Percentiles rank a stretch among this genome's conserved stretches.
Conservation (phyloP, 2,888 invertebrate genomes). For the Dasypolia templi region DNA sequence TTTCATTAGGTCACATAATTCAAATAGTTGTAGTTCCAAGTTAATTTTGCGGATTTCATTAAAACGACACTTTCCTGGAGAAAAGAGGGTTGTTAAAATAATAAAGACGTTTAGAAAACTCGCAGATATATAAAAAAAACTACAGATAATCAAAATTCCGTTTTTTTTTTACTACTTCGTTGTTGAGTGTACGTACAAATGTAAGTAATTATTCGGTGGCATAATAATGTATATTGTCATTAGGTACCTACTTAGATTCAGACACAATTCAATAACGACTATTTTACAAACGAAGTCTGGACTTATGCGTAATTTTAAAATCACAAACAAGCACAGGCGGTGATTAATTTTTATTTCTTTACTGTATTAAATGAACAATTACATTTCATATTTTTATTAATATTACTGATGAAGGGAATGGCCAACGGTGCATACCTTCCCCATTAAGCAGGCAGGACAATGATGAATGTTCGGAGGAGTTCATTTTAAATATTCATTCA, state of each 20-base stretch:
- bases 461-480: slow-evolving; percentile 24
- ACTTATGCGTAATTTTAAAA: too few species aligned
- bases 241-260: neutral
- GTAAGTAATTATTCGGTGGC: too few species aligned
- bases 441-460: slow-evolving; percentile 3
- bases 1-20: slow-evolving; percentile 31
- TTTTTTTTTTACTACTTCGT: too few species aligned
- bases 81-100: neutral
- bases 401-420: neutral
- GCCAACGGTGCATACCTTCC: neutral
- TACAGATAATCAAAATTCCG: neutral
- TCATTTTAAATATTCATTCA: slow-evolving; percentile 20
- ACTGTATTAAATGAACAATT: too few species aligned
- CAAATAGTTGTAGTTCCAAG: slow-evolving; percentile 3
- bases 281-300: too few species aligned
- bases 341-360: neutral
- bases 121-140: too few species aligned
- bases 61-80: neutral
- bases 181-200: neutral
- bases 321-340: too few species aligned
- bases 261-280: neutral
- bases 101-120: neutral
- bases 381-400: neutral
- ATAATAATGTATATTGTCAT: too few species aligned
- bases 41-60: slow-evolving; percentile 34